Evolutionary conservation across 2,888 invertebrate species (phyloP).

Genomic region (Melolontha melolontha): DNA sequence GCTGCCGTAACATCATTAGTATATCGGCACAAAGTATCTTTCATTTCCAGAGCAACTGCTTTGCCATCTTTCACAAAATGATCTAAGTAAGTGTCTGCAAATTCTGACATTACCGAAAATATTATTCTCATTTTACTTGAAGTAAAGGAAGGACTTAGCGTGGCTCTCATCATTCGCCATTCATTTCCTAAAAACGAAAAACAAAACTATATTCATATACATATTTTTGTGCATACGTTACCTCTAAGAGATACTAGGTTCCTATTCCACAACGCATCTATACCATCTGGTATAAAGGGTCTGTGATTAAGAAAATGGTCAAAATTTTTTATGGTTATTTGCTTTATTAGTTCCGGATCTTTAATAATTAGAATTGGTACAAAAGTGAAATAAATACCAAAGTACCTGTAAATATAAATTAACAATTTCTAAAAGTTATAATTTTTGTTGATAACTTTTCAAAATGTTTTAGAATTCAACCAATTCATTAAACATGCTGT

Average conservation of each 20-base stretch:
- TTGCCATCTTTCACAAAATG: constrained; percentile 24
- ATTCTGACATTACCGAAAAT: constrained; percentile 55
- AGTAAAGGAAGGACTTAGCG: constrained; percentile 59
- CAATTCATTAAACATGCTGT: too few species aligned
- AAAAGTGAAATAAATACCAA: constrained; percentile 30
- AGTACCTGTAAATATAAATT: constrained; percentile 23
- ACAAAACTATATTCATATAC: neutral
- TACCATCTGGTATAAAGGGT: constrained; percentile 52
- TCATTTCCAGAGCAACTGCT: constrained; percentile 60
- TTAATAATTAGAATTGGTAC: constrained; percentile 67
- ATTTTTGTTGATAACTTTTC: too few species aligned
- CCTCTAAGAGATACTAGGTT: constrained; percentile 48
- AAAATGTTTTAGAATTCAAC: too few species aligned
- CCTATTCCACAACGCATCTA: constrained; percentile 68
- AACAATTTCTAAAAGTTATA: too few species aligned
- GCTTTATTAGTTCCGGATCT: constrained; percentile 71
- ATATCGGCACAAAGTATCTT: constrained; percentile 66
- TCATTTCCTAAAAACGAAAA: constrained; percentile 13
- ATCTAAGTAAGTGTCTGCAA: constrained; percentile 45
- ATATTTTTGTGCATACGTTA: neutral
- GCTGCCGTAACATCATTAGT: constrained; percentile 68
- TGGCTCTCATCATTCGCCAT: constrained; percentile 59
- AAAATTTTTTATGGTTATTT: constrained; percentile 70
- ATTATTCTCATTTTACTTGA: constrained; percentile 57
- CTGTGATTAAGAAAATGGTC: constrained; percentile 69